A percentile compares a stretch with the other conserved stretches of the same genome.
phyloP scores from a whole-genome alignment of 1,140 invertebrate species.

The Xylocopa sonorina region DNA sequence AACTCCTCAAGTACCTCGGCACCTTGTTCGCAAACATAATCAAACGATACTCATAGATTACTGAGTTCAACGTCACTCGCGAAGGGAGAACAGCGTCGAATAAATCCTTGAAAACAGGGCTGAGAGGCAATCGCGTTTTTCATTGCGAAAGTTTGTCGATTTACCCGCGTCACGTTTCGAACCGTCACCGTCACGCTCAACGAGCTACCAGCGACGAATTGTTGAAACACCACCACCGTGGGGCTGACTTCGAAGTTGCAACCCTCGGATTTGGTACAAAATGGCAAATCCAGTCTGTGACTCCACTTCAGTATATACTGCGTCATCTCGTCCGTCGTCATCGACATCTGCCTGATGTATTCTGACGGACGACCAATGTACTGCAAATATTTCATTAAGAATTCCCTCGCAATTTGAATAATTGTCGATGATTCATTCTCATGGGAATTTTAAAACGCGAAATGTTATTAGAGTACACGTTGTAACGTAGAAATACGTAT shows the following conservation, averaged over 20 bases:
- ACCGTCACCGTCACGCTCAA: slow-evolving; percentile 73
- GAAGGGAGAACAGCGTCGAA: not conserved
- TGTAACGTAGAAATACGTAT: too few relatives aligned
- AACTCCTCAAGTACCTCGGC: slow-evolving; percentile 67
- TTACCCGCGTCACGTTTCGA: slow-evolving; percentile 70
- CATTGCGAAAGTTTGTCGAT: not conserved
- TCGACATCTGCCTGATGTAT: slow-evolving; percentile 66
- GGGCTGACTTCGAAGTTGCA: slow-evolving; percentile 72
- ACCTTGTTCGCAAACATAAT: slow-evolving; percentile 54
- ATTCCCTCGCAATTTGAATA: not conserved
- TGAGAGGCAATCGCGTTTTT: too few relatives aligned
- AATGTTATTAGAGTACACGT: too few relatives aligned
- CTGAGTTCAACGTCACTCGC: not conserved
- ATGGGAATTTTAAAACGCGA: too few relatives aligned
- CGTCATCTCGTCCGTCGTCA: slow-evolving; percentile 66
- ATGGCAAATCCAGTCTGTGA: slow-evolving; percentile 1
- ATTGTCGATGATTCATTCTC: too few relatives aligned
- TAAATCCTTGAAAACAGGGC: not conserved
- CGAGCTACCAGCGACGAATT: slow-evolving; percentile 70
- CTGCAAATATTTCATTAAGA: slow-evolving; percentile 7
- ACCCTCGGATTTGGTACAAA: not conserved
- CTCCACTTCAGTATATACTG: slow-evolving; percentile 51
- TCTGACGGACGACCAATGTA: slow-evolving; percentile 63
- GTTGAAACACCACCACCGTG: slow-evolving; percentile 78
- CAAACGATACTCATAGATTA: not conserved